phyloP scores from a whole-genome alignment of 2,888 invertebrate genomes.

The Nomada lathburiana region DNA sequence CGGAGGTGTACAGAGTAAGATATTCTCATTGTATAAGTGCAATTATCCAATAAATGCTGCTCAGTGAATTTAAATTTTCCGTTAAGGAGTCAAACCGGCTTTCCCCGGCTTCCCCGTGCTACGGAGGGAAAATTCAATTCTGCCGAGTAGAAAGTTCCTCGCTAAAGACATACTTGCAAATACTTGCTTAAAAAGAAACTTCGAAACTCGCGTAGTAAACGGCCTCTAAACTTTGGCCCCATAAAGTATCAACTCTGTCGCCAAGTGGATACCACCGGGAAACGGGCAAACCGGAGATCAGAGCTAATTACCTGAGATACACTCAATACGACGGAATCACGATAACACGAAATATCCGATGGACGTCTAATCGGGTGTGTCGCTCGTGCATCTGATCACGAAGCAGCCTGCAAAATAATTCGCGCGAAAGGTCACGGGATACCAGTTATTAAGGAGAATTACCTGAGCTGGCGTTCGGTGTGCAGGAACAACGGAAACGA shows the following conservation, averaged over 20 bases:
- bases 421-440: slow-evolving; percentile 22
- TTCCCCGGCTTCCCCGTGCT: neutral
- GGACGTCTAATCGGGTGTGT: slow-evolving; percentile 40
- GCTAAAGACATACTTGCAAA: slow-evolving; percentile 40
- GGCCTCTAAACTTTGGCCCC: slow-evolving; percentile 12
- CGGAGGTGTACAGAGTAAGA: neutral
- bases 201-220: neutral
- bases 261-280: slow-evolving; percentile 8
- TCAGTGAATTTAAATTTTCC: slow-evolving; percentile 28
- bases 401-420: slow-evolving; percentile 37
- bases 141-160: slow-evolving; percentile 30
- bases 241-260: slow-evolving; percentile 31
- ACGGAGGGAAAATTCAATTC: slow-evolving; percentile 27
- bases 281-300: slow-evolving; percentile 12
- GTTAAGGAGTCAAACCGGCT: slow-evolving; percentile 21
- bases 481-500: neutral
- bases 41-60: slow-evolving; percentile 35
- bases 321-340: slow-evolving; percentile 25
- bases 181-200: slow-evolving; percentile 39
- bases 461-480: slow-evolving; percentile 16
- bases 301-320: slow-evolving; percentile 29
- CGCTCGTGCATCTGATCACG: slow-evolving; percentile 10
- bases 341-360: slow-evolving; percentile 30
- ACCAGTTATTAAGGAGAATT: slow-evolving; percentile 44
- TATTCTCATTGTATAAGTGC: slow-evolving; percentile 18